Evolutionary conservation across 2,888 invertebrate genomes (phyloP).

Genomic region (Platycheirus albimanus): DNA sequence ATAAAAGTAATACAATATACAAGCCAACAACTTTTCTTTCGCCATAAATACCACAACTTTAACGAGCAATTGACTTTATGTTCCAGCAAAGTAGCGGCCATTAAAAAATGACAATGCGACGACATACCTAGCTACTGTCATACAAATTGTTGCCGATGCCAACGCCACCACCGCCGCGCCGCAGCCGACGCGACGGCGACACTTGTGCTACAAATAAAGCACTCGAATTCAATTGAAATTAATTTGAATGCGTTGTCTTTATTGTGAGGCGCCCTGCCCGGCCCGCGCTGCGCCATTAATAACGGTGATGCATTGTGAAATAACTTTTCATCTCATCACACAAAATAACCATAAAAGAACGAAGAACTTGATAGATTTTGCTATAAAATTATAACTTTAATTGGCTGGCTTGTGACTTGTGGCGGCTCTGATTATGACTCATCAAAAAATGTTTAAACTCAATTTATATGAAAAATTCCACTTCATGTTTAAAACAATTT

Average conservation of each 20-base stretch:
- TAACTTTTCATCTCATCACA: constrained; percentile 16
- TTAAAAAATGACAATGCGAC: constrained; percentile 43
- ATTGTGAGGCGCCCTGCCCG: constrained; percentile 1
- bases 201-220: constrained; percentile 4
- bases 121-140: neutral
- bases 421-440: neutral
- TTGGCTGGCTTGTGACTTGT: neutral
- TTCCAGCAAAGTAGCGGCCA: constrained; percentile 42
- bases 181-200: neutral
- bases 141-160: too few relatives aligned
- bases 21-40: constrained; percentile 33
- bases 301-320: constrained; percentile 14
- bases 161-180: neutral
- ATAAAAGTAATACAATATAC: constrained; percentile 51
- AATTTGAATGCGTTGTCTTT: constrained; percentile 52
- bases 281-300: too few relatives aligned
- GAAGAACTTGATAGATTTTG: neutral
- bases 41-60: constrained; percentile 53
- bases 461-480: constrained; percentile 1
- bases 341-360: neutral
- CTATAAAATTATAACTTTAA: neutral
- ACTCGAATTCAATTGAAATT: constrained; percentile 65
- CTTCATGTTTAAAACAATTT: neutral
- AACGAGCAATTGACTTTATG: constrained; percentile 64
- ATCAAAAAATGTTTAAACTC: neutral